These are phyloP conservation scores for Microcebus griseorufus DNA, from an alignment of 2,113 vertebrate genomes.

Conservation along the genomic window DNA sequence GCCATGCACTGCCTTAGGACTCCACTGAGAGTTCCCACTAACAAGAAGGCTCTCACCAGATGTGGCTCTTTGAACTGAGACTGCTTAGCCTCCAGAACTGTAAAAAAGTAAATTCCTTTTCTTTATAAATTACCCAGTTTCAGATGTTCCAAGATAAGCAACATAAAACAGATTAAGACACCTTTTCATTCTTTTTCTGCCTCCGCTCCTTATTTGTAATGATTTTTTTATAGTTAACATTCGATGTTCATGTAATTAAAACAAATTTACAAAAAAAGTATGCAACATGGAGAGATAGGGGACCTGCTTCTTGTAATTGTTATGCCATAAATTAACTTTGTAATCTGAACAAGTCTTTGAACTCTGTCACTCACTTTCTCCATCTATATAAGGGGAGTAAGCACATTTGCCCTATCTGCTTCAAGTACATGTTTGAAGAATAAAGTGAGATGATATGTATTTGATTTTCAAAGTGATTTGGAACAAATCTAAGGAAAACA, in stretches of 20 bases:
- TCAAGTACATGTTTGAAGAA: background rate
- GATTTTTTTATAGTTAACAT: slow-evolving; percentile 6
- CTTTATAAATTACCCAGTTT: background rate
- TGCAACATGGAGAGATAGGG: background rate
- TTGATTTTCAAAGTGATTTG: background rate
- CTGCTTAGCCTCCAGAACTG: background rate
- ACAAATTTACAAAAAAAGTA: background rate
- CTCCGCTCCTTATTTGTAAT: background rate
- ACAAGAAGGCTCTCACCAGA: background rate
- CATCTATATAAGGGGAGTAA: background rate
- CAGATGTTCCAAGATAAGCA: background rate
- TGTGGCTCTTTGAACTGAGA: background rate
- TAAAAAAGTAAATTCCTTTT: background rate
- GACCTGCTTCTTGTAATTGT: background rate
- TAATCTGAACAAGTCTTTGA: slow-evolving; percentile 7
- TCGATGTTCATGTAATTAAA: background rate
- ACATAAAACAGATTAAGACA: background rate
- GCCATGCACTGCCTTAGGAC: background rate
- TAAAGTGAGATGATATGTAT: background rate
- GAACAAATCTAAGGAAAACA: slow-evolving; percentile 19
- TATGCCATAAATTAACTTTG: background rate
- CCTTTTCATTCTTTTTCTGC: background rate
- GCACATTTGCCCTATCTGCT: background rate
- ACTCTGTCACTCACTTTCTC: background rate
- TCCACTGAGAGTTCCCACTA: background rate